These are phyloP conservation scores for Protodeltote pygarga DNA, from an alignment of 2,888 invertebrate genomes.

Conservation along the genomic window DNA sequence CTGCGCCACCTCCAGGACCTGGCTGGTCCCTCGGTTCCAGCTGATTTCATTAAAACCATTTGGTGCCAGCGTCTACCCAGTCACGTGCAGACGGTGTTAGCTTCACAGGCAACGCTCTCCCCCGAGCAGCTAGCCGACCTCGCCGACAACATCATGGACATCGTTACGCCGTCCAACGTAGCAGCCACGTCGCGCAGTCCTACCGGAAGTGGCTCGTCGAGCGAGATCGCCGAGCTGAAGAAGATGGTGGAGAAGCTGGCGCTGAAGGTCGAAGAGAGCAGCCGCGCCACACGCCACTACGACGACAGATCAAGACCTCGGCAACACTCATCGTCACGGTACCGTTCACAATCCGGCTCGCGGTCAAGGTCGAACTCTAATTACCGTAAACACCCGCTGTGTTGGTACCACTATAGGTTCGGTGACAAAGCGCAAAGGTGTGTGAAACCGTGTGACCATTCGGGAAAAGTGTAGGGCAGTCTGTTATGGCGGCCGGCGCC, in stretches of 20 bases:
- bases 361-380: no score
- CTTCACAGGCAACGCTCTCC: no score
- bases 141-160: no score
- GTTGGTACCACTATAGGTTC: not conserved
- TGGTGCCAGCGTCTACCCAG: not conserved
- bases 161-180: no score
- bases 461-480: slow-evolving; percentile 29
- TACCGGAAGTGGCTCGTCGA: no score
- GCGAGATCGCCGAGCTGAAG: no score
- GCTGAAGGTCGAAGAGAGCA: not conserved
- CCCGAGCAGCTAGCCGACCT: no score
- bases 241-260: not conserved
- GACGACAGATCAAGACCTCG: not conserved
- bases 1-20: not conserved
- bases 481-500: slow-evolving; percentile 27
- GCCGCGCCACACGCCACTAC: not conserved
- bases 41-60: not conserved
- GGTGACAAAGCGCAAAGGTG: not conserved
- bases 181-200: no score
- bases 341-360: no score
- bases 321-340: not conserved
- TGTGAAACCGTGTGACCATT: not conserved
- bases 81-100: no score
- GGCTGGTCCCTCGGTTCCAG: not conserved
- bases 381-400: not conserved